Evolutionary conservation across 2,888 invertebrate genomes (phyloP).

Genomic region (Escarpia spicata): DNA sequence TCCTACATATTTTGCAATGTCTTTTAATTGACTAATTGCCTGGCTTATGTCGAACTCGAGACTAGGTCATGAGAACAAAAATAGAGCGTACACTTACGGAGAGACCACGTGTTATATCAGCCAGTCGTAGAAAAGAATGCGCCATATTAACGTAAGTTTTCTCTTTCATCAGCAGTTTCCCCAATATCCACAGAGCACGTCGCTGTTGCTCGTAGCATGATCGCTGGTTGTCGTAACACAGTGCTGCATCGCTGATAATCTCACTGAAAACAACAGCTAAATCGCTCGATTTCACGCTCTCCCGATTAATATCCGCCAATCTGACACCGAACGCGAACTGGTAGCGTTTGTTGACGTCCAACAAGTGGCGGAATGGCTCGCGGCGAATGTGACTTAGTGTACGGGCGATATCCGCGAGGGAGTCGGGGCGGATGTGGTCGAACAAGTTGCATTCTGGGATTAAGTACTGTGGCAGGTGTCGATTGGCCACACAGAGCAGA

Average conservation of each 20-base stretch:
- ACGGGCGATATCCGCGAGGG: neutral
- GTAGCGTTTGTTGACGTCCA: conserved; percentile 17
- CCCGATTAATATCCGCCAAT: too few species aligned
- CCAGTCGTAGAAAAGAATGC: too few species aligned
- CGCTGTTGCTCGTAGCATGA: neutral
- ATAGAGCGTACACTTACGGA: too few species aligned
- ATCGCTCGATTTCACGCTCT: too few species aligned
- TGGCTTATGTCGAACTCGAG: too few species aligned
- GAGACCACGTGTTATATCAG: too few species aligned
- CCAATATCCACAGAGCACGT: neutral
- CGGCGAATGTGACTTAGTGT: neutral
- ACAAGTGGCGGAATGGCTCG: neutral
- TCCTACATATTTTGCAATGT: too few species aligned
- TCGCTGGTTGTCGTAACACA: neutral
- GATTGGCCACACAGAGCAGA: conserved; percentile 41
- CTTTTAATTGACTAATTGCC: too few species aligned
- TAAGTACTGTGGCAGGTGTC: conserved; percentile 47
- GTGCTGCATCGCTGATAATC: neutral
- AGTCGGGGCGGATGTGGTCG: conserved; percentile 37
- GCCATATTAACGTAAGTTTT: neutral
- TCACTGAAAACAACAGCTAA: neutral
- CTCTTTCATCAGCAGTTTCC: neutral
- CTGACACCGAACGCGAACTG: too few species aligned
- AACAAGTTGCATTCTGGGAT: conserved; percentile 47
- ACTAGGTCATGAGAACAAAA: too few species aligned